Evolutionary conservation across 2,113 vertebrate genomes (phyloP).

Genomic region (Cebus imitator): DNA sequence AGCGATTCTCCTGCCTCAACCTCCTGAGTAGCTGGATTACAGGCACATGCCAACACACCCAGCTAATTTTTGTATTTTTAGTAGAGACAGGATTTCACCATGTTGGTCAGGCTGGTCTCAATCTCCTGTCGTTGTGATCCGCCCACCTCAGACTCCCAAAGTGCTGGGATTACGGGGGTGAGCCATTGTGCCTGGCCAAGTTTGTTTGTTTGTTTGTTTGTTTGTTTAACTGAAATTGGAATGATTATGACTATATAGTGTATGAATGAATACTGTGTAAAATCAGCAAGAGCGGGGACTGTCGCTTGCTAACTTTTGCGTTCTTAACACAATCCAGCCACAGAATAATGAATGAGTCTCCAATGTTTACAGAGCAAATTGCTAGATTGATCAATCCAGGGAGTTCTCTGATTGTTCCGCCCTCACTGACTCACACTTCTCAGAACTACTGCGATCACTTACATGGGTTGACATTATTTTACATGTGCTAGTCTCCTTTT

Average conservation of each 20-base stretch:
- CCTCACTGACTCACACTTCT: background rate
- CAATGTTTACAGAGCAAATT: background rate
- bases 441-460: background rate
- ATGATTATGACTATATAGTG: background rate
- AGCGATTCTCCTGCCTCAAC: too few species aligned
- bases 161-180: too few species aligned
- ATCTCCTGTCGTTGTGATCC: too few species aligned
- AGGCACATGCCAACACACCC: too few species aligned
- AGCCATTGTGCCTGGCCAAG: too few species aligned
- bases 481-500: background rate
- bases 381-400: background rate
- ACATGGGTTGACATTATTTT: background rate
- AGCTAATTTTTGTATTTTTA: too few species aligned
- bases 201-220: too few species aligned
- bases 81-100: too few species aligned
- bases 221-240: background rate
- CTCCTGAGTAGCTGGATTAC: too few species aligned
- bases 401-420: background rate
- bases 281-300: background rate
- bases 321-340: background rate
- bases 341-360: background rate
- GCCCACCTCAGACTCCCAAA: rapidly evolving
- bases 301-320: background rate
- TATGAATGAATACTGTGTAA: background rate
- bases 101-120: too few species aligned